Percentiles rank a stretch among this genome's conserved stretches.
Evolutionary conservation across 1,140 invertebrate species (phyloP).

Genomic region (Trichonephila inaurata): DNA sequence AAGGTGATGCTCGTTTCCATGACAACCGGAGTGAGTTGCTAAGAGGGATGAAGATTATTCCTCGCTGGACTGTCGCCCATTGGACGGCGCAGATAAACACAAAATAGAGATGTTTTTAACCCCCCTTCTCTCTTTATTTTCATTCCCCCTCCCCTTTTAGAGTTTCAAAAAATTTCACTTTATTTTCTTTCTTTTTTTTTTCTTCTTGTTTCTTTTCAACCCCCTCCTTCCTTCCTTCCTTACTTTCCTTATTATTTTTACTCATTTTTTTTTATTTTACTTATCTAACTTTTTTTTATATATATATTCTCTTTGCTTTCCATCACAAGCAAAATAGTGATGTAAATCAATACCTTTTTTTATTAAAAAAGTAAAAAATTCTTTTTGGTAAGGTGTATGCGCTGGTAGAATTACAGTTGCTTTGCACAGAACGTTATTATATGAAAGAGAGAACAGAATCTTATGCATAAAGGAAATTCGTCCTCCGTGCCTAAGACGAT

Average conservation of each 20-base stretch:
- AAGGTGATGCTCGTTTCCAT: conserved; percentile 71
- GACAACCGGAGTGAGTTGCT: conserved; percentile 66
- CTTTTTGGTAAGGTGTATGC: conserved; percentile 27
- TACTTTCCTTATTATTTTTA: conserved; percentile 29
- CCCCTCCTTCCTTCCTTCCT: conserved; percentile 1
- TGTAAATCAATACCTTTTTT: conserved; percentile 71
- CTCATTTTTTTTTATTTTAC: background rate
- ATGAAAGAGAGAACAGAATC: conserved; percentile 54
- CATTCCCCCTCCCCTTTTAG: background rate
- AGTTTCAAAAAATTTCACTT: conserved; percentile 53
- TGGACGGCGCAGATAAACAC: conserved; percentile 74
- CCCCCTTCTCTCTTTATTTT: conserved; percentile 41
- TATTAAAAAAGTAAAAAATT: conserved; percentile 35
- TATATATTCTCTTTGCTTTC: background rate
- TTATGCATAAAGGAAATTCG: conserved; percentile 61
- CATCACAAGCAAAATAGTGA: conserved; percentile 21
- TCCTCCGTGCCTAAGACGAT: conserved; percentile 24
- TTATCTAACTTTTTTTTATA: background rate
- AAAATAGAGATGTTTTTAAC: conserved; percentile 76
- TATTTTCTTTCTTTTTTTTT: conserved; percentile 26
- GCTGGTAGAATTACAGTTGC: conserved; percentile 63
- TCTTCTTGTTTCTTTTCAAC: background rate
- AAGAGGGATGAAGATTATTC: conserved; percentile 72
- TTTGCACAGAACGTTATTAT: conserved; percentile 50
- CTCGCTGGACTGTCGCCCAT: conserved; percentile 59